Evolutionary conservation across 2,113 vertebrate species (phyloP).

Genomic region (Apeltes quadracus): DNA sequence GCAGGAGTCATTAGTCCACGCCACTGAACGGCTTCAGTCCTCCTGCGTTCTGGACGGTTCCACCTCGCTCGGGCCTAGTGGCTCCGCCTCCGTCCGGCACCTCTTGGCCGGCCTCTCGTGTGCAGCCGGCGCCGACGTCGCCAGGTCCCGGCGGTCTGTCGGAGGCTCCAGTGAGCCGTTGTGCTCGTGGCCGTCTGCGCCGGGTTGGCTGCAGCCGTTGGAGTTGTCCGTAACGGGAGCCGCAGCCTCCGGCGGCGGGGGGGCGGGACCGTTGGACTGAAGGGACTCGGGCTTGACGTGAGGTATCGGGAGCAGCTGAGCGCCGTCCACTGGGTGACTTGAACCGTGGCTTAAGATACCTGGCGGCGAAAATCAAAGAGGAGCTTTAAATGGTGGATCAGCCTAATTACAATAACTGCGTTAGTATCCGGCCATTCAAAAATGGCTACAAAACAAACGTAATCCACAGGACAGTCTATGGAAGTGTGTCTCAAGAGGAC

Average conservation of each 20-base stretch:
- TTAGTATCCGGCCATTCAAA: neutral
- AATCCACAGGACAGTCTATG: too few relatives aligned
- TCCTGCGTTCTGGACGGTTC: conserved; percentile 66
- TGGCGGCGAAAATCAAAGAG: conserved; percentile 44
- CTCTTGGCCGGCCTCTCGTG: conserved; percentile 68
- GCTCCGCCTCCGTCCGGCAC: conserved; percentile 69
- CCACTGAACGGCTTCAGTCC: conserved; percentile 46
- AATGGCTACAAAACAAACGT: too few relatives aligned
- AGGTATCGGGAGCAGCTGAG: conserved; percentile 71
- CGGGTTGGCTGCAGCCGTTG: conserved; percentile 83
- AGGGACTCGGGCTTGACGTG: conserved; percentile 78
- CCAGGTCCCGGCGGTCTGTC: conserved; percentile 48
- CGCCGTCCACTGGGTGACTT: conserved; percentile 49
- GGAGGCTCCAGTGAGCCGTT: conserved; percentile 69
- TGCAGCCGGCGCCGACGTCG: neutral
- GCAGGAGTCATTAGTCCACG: conserved; percentile 8
- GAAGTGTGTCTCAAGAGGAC: too few relatives aligned
- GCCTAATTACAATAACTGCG: neutral
- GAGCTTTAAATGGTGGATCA: neutral
- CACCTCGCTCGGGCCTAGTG: conserved; percentile 50
- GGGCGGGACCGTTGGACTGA: conserved; percentile 85
- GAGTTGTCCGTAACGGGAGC: conserved; percentile 80
- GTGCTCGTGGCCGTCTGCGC: conserved; percentile 76
- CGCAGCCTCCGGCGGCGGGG: conserved; percentile 55
- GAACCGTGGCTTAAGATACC: conserved; percentile 83